Evolutionary conservation across 2,888 invertebrate genomes (phyloP).

Genomic region (Sarcophaga variegata): DNA sequence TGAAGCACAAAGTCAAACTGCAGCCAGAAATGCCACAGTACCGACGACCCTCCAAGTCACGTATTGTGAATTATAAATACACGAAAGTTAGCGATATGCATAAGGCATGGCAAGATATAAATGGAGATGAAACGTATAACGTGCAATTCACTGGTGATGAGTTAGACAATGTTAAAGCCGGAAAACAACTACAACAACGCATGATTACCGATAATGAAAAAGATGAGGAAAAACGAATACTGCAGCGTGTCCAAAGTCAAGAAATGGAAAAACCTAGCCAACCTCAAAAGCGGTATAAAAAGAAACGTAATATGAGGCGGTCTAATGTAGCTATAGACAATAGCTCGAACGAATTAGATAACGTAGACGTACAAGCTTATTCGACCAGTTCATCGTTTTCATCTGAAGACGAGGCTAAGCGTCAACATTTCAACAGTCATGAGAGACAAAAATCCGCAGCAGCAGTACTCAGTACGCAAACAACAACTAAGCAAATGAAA

Average conservation of each 20-base stretch:
- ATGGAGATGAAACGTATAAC: conserved; percentile 72
- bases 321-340: conserved; percentile 55
- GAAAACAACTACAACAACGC: neutral
- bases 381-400: conserved; percentile 81
- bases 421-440: conserved; percentile 54
- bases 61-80: conserved; percentile 73
- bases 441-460: conserved; percentile 24
- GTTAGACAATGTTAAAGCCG: neutral
- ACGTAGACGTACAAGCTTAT: conserved; percentile 13
- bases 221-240: conserved; percentile 33
- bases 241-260: conserved; percentile 27
- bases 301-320: conserved; percentile 66
- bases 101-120: conserved; percentile 79
- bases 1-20: conserved; percentile 86
- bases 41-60: conserved; percentile 52
- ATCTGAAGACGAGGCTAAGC: conserved; percentile 81
- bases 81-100: conserved; percentile 78
- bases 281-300: conserved; percentile 58
- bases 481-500: conserved; percentile 13
- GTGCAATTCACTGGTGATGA: conserved; percentile 19
- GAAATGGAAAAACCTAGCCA: conserved; percentile 38
- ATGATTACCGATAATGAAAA: neutral
- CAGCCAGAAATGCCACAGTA: conserved; percentile 64
- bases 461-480: neutral
- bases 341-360: conserved; percentile 35